Evolutionary conservation across 2,113 vertebrate genomes (phyloP).

Genomic region (Percopsis transmontana): DNA sequence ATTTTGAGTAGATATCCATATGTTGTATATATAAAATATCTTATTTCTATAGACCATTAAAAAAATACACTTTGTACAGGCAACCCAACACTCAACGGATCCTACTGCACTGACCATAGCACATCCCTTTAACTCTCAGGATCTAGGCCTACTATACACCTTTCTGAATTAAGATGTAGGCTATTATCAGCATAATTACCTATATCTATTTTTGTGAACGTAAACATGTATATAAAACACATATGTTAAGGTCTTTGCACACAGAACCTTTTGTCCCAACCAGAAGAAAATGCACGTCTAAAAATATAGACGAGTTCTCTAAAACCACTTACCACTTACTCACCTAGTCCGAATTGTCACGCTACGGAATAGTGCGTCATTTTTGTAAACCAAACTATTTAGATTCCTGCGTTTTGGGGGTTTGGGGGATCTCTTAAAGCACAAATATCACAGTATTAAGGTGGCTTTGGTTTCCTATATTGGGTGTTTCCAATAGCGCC

Average conservation of each 20-base stretch:
- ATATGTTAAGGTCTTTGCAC: too few relatives aligned
- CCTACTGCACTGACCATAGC: constrained; percentile 13
- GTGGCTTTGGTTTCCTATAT: too few relatives aligned
- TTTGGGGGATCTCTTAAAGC: too few relatives aligned
- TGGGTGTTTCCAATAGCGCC: too few relatives aligned
- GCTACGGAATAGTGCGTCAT: too few relatives aligned
- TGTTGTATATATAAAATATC: constrained; percentile 60
- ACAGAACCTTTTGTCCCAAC: too few relatives aligned
- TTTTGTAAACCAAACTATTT: constrained; percentile 8
- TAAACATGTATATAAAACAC: constrained; percentile 13
- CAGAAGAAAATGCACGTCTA: too few relatives aligned
- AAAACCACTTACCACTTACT: too few relatives aligned
- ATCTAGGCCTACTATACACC: constrained; percentile 4
- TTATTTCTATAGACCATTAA: constrained; percentile 54
- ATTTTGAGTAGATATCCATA: constrained; percentile 30
- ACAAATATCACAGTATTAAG: too few relatives aligned
- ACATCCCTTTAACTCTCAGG: constrained; percentile 24
- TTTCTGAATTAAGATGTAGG: constrained; percentile 1
- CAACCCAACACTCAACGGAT: constrained; percentile 40
- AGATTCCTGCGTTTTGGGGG: background rate
- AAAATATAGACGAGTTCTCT: too few relatives aligned
- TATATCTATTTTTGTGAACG: constrained; percentile 14
- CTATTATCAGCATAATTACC: background rate
- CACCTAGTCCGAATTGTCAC: too few relatives aligned
- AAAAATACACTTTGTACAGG: constrained; percentile 70